A percentile compares a stretch with the other conserved stretches of the same genome.
Conservation (phyloP, 2,797 vertebrate species). For the Phoeniculus purpureus region DNA sequence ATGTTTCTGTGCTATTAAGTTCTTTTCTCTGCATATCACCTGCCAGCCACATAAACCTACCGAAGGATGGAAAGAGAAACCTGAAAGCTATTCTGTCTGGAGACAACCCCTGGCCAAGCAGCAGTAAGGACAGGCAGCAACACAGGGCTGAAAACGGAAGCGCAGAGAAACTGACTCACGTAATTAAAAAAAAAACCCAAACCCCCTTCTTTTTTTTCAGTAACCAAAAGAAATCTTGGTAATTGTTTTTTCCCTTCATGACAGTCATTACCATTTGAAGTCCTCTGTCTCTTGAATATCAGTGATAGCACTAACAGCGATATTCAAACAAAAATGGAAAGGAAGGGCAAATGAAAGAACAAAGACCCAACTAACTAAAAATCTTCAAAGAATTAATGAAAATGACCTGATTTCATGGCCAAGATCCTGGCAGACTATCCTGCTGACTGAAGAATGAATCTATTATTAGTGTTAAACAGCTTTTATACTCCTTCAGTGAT, state of each 20-base stretch:
- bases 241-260: neutral
- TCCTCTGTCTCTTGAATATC: neutral
- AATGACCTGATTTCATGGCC: conserved; percentile 26
- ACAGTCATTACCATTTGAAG: conserved; percentile 9
- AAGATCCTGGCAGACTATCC: conserved; percentile 32
- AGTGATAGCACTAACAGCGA: neutral
- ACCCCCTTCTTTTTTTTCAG: neutral
- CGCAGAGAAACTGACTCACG: neutral
- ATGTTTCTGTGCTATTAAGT: neutral
- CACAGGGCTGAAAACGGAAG: neutral
- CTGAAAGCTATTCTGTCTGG: neutral
- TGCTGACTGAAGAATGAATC: conserved; percentile 31
- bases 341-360: conserved; percentile 33
- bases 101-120: neutral
- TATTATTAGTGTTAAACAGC: conserved; percentile 50
- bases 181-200: neutral
- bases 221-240: neutral
- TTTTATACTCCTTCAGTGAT: conserved; percentile 45
- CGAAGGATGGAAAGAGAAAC: neutral
- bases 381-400: conserved; percentile 39
- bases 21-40: neutral
- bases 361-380: conserved; percentile 1
- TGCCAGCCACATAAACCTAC: neutral
- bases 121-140: neutral
- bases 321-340: conserved; percentile 42